Conservation (phyloP, 2,888 invertebrate genomes). For the Torymus tubicola region DNA sequence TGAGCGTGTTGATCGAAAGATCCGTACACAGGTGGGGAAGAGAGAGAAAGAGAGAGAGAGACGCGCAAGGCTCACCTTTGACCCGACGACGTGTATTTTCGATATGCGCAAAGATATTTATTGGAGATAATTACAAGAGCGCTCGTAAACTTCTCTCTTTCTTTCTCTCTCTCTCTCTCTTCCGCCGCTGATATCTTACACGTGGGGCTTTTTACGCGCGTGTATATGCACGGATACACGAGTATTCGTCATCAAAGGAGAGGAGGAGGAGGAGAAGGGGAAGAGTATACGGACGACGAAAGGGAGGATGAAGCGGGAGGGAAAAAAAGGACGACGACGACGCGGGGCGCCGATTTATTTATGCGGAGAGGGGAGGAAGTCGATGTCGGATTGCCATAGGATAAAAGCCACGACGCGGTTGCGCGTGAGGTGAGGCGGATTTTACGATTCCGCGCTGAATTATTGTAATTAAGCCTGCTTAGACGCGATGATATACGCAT, state of each 20-base stretch:
- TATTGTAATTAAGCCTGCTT: constrained; percentile 55
- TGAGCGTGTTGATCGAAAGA: constrained; percentile 74
- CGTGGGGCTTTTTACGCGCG: constrained; percentile 59
- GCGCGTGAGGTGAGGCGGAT: neutral
- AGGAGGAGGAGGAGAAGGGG: constrained; percentile 38
- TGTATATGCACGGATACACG: constrained; percentile 59
- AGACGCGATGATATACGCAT: constrained; percentile 41
- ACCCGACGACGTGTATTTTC: constrained; percentile 68
- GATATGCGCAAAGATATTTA: constrained; percentile 73
- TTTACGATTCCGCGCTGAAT: constrained; percentile 52
- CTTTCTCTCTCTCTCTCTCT: constrained; percentile 15
- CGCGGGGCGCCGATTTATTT: constrained; percentile 54
- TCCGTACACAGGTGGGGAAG: constrained; percentile 46
- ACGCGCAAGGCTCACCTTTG: constrained; percentile 70
- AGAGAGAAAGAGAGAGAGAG: constrained; percentile 60
- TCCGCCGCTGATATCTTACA: constrained; percentile 74
- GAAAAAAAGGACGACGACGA: constrained; percentile 51
- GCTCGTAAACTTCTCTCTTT: constrained; percentile 70
- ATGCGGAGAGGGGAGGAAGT: constrained; percentile 18
- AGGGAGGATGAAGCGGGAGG: neutral
- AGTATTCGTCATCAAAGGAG: constrained; percentile 42
- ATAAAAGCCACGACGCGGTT: neutral
- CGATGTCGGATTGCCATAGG: constrained; percentile 7
- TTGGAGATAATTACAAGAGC: constrained; percentile 76
- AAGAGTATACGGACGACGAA: neutral